Conservation (phyloP, 2,888 invertebrate species). For the Drosophila gaucha region DNA sequence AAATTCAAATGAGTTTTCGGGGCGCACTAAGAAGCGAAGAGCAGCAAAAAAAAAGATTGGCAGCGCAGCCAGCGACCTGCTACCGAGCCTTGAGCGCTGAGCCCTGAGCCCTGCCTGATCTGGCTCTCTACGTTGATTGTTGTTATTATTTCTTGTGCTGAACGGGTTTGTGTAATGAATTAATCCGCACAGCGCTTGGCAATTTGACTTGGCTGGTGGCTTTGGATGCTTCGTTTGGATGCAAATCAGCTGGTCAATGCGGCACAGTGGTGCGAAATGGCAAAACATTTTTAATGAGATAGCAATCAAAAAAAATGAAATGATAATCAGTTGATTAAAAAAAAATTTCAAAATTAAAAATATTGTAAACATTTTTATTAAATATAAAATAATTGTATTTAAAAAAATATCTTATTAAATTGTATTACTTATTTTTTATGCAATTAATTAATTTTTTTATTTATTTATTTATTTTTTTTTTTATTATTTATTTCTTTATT, state of each 20-base stretch:
- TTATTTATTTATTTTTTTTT: too few relatives aligned
- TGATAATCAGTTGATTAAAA: background rate
- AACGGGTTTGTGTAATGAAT: conserved; percentile 81
- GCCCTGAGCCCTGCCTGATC: conserved; percentile 12
- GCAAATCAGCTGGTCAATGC: conserved; percentile 72
- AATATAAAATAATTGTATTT: too few relatives aligned
- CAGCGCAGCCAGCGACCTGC: conserved; percentile 41
- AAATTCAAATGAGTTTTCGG: conserved; percentile 79
- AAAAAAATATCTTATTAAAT: too few relatives aligned
- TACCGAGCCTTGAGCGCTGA: conserved; percentile 11
- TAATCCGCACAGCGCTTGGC: conserved; percentile 77
- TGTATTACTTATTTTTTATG: too few relatives aligned
- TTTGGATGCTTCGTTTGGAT: conserved; percentile 72
- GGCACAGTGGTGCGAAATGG: conserved; percentile 26
- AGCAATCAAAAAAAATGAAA: background rate
- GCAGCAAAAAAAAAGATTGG: conserved; percentile 30
- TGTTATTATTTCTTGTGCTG: conserved; percentile 81
- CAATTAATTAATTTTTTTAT: too few relatives aligned
- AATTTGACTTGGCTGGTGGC: conserved; percentile 74
- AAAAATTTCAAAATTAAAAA: background rate
- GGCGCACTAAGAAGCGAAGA: conserved; percentile 57
- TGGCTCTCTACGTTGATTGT: conserved; percentile 60
- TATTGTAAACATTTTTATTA: background rate
- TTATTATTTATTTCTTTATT: too few relatives aligned
- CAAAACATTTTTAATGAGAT: conserved; percentile 42